A percentile compares a stretch with the other conserved stretches of the same genome.
phyloP scores from a whole-genome alignment of 2,888 invertebrate genomes.

The Philopedon plagiatum region DNA sequence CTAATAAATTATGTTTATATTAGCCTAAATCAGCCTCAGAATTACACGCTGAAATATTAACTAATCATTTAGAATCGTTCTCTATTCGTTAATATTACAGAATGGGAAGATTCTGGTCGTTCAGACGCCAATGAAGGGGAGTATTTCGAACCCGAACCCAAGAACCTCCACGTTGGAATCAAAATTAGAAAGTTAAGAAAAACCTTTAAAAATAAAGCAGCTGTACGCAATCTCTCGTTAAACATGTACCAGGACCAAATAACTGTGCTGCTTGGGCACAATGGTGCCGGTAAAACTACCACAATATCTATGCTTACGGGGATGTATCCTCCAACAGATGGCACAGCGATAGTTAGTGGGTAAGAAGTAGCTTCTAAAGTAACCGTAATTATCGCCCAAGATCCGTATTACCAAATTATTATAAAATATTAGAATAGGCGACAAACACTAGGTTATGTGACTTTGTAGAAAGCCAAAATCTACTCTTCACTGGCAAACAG shows the following conservation, averaged over 20 bases:
- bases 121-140: constrained; percentile 68
- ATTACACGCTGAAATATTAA: too few relatives aligned
- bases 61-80: too few relatives aligned
- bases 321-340: constrained; percentile 77
- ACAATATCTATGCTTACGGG: constrained; percentile 94
- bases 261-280: constrained; percentile 84
- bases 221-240: constrained; percentile 80
- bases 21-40: too few relatives aligned
- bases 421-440: too few relatives aligned
- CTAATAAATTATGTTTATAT: too few relatives aligned
- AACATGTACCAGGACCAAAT: constrained; percentile 93
- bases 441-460: too few relatives aligned
- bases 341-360: constrained; percentile 81
- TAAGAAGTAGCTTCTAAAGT: too few relatives aligned
- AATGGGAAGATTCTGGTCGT: constrained; percentile 68
- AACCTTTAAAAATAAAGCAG: constrained; percentile 72
- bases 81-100: constrained; percentile 42
- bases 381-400: too few relatives aligned
- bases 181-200: constrained; percentile 75
- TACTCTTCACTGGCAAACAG: too few relatives aligned
- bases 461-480: too few relatives aligned
- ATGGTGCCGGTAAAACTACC: constrained; percentile 95
- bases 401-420: too few relatives aligned
- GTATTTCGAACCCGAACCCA: constrained; percentile 71
- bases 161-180: constrained; percentile 70